Evolutionary conservation across 2,797 vertebrate species (phyloP), one percentile per base, ranked within the genome.

Genomic region (Zalophus californianus): DNA sequence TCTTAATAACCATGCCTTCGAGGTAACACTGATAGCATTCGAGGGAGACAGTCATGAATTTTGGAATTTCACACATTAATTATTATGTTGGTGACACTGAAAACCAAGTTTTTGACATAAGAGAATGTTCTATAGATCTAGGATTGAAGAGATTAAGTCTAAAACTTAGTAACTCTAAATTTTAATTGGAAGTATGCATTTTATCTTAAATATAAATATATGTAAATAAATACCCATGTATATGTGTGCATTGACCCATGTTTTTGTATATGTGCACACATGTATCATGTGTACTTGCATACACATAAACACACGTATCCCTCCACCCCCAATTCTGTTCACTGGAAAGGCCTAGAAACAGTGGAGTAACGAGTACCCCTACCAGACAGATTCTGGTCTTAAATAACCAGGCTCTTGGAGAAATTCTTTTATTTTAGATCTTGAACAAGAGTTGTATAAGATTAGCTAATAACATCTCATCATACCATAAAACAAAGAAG

Each of bases 11-110:
- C 20, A 54, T 29, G 44, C 0, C 15, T 56, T 62, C 32, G 5
- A 68, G 52, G 32, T 35, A 82, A 13, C 14, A 23, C 23, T 79
- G 1, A 21, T 68, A 68, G 8, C 72, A 52, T 35, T 56, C 0
- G 14, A 35, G n/a, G 66, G 0, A 91, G 8, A 48, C 3, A 52
- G 10, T 35, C 23, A 50, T 15, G 12, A 86, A 62, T 54, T 94
- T 80, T 89, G 25, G 10, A 88, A 96, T 86, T 85, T 64, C 41
- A 88, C 90, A 90, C 85, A 83, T 96, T 35, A 75, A 15, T 77
- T 60, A 85, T 85, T 78, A 58, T 41, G 5, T 75, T 91, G 56
- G 3, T 79, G 35, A 56, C 10, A 66, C 25, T 70, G 16, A 41
- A 32, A 79, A 92, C 1, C 8, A 82, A 93, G 18, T 27, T 86